Evolutionary conservation across 2,113 vertebrate genomes (phyloP).

Genomic region (Atrichornis clamosus): DNA sequence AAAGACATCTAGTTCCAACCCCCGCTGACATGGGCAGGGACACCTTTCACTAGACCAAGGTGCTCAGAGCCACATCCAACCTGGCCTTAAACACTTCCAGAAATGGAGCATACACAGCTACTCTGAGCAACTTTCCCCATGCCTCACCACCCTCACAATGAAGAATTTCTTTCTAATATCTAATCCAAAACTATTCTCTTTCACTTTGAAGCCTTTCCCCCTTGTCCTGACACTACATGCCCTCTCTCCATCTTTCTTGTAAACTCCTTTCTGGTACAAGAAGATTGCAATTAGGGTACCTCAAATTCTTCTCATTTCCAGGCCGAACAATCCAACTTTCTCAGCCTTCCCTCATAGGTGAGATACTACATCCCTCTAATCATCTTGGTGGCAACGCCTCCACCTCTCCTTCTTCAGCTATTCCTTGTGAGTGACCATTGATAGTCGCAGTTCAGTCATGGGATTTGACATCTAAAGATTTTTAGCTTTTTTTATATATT

Average conservation of each 20-base stretch:
- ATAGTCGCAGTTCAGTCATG: accelerated
- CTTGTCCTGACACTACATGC: neutral
- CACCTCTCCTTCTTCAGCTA: neutral
- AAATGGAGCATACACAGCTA: accelerated
- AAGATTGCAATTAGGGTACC: neutral
- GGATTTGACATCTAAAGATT: neutral
- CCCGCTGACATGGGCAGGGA: too few species aligned
- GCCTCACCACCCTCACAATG: neutral
- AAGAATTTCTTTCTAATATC: neutral
- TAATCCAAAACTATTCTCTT: neutral
- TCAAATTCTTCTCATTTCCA: neutral
- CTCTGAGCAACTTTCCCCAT: neutral
- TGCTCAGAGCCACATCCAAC: neutral
- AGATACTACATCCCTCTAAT: neutral
- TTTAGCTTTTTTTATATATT: too few species aligned
- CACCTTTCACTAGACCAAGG: neutral
- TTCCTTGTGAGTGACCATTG: neutral
- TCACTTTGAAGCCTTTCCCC: neutral
- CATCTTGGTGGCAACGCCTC: neutral
- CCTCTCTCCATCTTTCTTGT: neutral
- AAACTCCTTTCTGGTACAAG: neutral
- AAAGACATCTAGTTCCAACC: neutral
- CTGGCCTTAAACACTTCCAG: neutral
- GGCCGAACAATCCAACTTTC: neutral
- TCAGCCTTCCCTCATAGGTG: neutral